These are phyloP conservation scores for Willisornis vidua DNA, from an alignment of 2,113 vertebrate genomes.

Conservation along the genomic window DNA sequence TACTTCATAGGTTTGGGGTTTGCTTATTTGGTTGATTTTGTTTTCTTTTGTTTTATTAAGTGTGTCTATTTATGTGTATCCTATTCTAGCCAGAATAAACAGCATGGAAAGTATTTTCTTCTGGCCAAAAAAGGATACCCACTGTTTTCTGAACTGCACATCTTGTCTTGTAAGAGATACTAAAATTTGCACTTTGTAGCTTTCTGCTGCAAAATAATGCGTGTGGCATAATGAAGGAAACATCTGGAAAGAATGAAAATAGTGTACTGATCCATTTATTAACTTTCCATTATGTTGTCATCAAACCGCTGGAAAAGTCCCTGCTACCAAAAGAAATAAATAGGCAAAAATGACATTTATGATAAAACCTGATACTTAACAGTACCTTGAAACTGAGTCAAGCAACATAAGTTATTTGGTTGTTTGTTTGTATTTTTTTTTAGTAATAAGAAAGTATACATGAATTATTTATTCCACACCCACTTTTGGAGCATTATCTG, in stretches of 20 bases:
- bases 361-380: neutral
- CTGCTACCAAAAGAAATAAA: neutral
- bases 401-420: neutral
- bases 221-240: neutral
- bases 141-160: neutral
- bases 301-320: neutral
- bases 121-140: neutral
- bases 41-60: neutral
- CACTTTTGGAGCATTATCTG: neutral
- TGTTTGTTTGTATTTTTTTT: neutral
- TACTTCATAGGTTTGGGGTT: neutral
- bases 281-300: conserved; percentile 3
- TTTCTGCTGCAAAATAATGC: neutral
- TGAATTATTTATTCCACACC: conserved; percentile 16
- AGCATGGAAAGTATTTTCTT: neutral
- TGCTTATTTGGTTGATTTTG: neutral
- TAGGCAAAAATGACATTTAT: neutral
- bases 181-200: neutral
- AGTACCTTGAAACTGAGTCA: neutral
- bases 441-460: neutral
- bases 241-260: neutral
- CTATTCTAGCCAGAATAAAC: neutral
- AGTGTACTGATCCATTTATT: neutral
- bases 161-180: neutral
- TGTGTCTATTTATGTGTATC: neutral